A percentile compares a stretch with the other conserved stretches of the same genome.
These are phyloP conservation scores for Cheilosia vernalis DNA, from an alignment of 2,888 invertebrate genomes.

Conservation along the genomic window DNA sequence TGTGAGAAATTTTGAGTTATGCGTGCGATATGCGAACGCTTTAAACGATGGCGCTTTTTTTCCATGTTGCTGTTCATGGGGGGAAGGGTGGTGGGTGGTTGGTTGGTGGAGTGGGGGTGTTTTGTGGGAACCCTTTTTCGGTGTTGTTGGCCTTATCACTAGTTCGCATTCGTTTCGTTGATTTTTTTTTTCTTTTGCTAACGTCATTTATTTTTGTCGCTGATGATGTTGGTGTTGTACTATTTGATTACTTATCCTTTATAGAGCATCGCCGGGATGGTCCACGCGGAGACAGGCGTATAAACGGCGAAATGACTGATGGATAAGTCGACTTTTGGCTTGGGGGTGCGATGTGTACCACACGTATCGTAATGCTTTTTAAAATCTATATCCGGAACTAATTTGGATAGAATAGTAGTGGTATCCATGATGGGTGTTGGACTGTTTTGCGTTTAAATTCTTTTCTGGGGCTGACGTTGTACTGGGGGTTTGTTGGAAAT, in stretches of 20 bases:
- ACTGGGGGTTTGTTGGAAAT: slow-evolving; percentile 31
- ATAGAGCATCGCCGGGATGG: slow-evolving; percentile 40
- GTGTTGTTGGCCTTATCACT: slow-evolving; percentile 68
- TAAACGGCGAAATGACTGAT: slow-evolving; percentile 72
- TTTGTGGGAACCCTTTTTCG: slow-evolving; percentile 59
- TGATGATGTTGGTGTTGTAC: slow-evolving; percentile 71
- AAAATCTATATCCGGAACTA: slow-evolving; percentile 74
- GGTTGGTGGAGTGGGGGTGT: slow-evolving; percentile 22
- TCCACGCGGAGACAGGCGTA: slow-evolving; percentile 59
- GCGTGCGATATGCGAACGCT: slow-evolving; percentile 73
- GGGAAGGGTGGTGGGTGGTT: slow-evolving; percentile 36
- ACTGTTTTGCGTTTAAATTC: slow-evolving; percentile 33
- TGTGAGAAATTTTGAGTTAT: slow-evolving; percentile 71
- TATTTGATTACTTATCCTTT: slow-evolving; percentile 72
- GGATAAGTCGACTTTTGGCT: slow-evolving; percentile 44
- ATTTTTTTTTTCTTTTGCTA: slow-evolving; percentile 43
- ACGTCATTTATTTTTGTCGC: slow-evolving; percentile 69
- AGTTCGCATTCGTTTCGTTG: slow-evolving; percentile 62
- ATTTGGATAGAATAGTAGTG: slow-evolving; percentile 53
- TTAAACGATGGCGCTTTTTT: slow-evolving; percentile 74
- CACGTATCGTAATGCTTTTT: slow-evolving; percentile 59
- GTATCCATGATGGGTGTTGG: slow-evolving; percentile 56
- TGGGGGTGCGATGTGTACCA: slow-evolving; percentile 49
- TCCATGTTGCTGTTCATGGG: slow-evolving; percentile 55
- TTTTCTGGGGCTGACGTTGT: slow-evolving; percentile 56